These are phyloP conservation scores for Halcyon badia DNA, from an alignment of 2,797 vertebrate genomes.

Conservation along the genomic window DNA sequence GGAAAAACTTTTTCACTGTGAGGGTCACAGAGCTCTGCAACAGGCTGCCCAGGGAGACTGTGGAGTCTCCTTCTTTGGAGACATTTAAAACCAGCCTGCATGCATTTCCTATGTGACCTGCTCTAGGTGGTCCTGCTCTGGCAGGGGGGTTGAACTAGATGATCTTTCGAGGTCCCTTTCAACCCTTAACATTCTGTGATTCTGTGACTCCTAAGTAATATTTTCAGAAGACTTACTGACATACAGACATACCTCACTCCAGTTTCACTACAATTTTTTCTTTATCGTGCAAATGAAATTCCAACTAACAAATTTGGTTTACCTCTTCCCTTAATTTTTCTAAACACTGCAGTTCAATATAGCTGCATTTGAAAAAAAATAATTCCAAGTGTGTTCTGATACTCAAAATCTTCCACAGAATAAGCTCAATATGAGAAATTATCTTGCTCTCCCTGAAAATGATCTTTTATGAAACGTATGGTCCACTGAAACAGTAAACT, in stretches of 20 bases:
- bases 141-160: too few species aligned
- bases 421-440: neutral
- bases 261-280: neutral
- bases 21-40: too few species aligned
- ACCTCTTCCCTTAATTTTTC: neutral
- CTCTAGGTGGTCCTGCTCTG: too few species aligned
- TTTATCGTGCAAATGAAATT: neutral
- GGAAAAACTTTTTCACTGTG: too few species aligned
- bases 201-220: too few species aligned
- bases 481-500: neutral
- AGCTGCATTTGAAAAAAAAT: neutral
- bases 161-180: too few species aligned
- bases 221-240: neutral
- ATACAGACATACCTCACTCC: neutral
- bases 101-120: too few species aligned
- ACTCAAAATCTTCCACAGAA: neutral
- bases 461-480: neutral
- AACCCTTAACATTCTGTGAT: too few species aligned
- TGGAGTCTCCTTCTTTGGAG: too few species aligned
- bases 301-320: neutral
- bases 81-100: too few species aligned
- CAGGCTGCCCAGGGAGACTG: too few species aligned
- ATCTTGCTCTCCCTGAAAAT: neutral
- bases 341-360: neutral
- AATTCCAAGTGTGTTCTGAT: neutral